Conservation (phyloP, 2,888 invertebrate genomes). For the Dynastes grantii region DNA sequence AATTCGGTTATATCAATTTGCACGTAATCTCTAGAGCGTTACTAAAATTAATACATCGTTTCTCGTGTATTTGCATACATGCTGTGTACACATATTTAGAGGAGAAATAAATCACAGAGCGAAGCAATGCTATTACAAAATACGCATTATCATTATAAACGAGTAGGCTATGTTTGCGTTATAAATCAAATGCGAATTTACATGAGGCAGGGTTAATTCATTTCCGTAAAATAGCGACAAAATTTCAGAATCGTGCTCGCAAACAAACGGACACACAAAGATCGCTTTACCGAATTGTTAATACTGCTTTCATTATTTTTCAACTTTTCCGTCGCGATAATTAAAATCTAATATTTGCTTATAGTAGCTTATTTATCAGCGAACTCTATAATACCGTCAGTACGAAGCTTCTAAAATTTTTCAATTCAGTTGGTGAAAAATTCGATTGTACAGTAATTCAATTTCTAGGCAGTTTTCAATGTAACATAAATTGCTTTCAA, state of each 20-base stretch:
- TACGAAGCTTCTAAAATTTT: background rate
- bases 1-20: background rate
- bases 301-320: slow-evolving; percentile 32
- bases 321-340: slow-evolving; percentile 16
- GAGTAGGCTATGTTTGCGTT: slow-evolving; percentile 4
- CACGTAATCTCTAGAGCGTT: slow-evolving; percentile 6
- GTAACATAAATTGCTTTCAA: background rate
- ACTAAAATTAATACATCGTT: slow-evolving; percentile 27
- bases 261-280: background rate
- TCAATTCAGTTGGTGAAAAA: slow-evolving; percentile 3
- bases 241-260: background rate
- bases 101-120: slow-evolving; percentile 22
- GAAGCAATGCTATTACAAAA: slow-evolving; percentile 32
- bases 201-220: slow-evolving; percentile 22
- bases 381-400: background rate
- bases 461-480: background rate
- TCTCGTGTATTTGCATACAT: slow-evolving; percentile 24
- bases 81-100: slow-evolving; percentile 33
- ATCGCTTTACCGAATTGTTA: slow-evolving; percentile 33
- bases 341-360: slow-evolving; percentile 39
- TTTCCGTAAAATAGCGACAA: slow-evolving; percentile 36
- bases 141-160: slow-evolving; percentile 40
- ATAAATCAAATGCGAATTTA: slow-evolving; percentile 42
- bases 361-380: slow-evolving; percentile 7
- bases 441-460: slow-evolving; percentile 14